phyloP scores from a whole-genome alignment of 2,797 vertebrate genomes.

The Acridotheres tristis region DNA sequence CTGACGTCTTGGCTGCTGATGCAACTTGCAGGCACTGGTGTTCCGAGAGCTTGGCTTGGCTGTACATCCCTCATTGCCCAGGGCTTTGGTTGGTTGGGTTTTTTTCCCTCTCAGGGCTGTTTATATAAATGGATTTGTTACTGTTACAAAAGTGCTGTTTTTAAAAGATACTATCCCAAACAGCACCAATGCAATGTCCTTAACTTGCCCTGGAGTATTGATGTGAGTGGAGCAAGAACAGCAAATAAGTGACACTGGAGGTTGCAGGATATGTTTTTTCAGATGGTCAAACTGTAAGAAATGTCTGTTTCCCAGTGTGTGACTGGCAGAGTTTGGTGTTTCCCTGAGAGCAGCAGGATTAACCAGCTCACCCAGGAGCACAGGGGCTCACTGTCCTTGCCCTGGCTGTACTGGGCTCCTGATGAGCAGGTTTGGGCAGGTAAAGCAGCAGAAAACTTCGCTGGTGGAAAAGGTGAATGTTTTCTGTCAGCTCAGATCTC shows the following conservation, averaged over 20 bases:
- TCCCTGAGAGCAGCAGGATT: neutral
- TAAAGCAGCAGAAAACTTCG: neutral
- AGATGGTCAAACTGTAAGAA: neutral
- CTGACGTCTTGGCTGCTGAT: slow-evolving; percentile 15
- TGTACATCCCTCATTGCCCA: neutral
- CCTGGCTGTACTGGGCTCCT: rapidly evolving
- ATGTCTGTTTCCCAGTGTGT: neutral
- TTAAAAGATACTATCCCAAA: neutral
- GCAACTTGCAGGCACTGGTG: neutral
- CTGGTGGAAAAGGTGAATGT: neutral
- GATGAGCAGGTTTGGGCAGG: neutral
- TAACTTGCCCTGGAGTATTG: neutral
- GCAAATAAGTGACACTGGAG: neutral
- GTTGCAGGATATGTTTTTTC: neutral
- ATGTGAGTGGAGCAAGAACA: neutral
- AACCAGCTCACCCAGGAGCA: neutral
- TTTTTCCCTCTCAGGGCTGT: neutral
- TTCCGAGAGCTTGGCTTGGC: neutral
- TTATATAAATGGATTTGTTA: neutral
- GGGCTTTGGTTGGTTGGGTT: neutral
- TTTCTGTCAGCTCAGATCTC: neutral
- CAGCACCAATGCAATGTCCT: neutral
- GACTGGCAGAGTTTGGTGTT: neutral
- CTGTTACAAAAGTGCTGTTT: neutral
- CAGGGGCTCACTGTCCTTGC: neutral